These are phyloP conservation scores for Trachurus trachurus DNA, from an alignment of 2,797 vertebrate species.

Conservation along the genomic window DNA sequence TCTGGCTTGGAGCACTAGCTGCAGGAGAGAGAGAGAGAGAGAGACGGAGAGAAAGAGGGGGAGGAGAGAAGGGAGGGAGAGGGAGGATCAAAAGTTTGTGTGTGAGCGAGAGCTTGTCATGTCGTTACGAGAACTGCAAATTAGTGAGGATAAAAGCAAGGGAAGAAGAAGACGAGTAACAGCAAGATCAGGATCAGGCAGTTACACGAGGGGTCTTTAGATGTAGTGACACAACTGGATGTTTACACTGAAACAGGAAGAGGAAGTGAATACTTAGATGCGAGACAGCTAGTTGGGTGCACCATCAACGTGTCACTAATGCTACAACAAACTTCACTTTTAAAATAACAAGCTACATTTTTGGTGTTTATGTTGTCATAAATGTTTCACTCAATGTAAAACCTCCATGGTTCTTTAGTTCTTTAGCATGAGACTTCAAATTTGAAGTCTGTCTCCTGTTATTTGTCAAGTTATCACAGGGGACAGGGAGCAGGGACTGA, in stretches of 20 bases:
- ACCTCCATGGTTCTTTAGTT: neutral
- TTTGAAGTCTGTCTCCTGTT: neutral
- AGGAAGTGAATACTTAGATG: conserved; percentile 63
- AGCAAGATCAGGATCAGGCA: conserved; percentile 39
- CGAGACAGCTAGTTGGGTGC: conserved; percentile 3
- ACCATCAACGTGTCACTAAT: neutral
- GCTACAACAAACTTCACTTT: too few relatives aligned
- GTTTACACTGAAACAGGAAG: conserved; percentile 75
- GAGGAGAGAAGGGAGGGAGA: conserved; percentile 7
- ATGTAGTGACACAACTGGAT: conserved; percentile 28
- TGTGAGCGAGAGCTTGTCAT: neutral
- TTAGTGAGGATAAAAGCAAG: conserved; percentile 49
- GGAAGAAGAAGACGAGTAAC: conserved; percentile 23
- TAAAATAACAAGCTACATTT: neutral
- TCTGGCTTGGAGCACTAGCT: conserved; percentile 54
- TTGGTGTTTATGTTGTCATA: neutral
- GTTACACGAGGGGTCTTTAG: conserved; percentile 20
- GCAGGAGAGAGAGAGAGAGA: conserved; percentile 34
- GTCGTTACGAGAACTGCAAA: conserved; percentile 5
- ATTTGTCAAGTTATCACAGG: neutral
- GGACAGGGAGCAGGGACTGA: neutral
- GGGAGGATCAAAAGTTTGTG: conserved; percentile 14
- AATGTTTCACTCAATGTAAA: neutral
- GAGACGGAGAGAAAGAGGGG: conserved; percentile 18
- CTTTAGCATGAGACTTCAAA: neutral